Percentiles rank a stretch among this genome's conserved stretches.
phyloP scores from a whole-genome alignment of 2,797 vertebrate genomes.

The Ctenochaetus hawaiiensis region DNA sequence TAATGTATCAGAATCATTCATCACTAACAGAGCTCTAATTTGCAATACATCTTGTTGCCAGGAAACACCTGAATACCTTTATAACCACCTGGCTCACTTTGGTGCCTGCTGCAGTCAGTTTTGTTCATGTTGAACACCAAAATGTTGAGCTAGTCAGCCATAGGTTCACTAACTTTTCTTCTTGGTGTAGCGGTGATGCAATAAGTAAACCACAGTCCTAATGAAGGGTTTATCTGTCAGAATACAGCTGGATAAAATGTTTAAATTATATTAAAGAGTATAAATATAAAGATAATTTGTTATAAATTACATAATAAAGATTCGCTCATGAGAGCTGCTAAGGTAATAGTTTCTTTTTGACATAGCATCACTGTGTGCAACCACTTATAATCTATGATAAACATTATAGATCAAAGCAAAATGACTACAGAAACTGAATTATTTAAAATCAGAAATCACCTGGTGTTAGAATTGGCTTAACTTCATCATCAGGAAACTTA shows the following conservation, averaged over 20 bases:
- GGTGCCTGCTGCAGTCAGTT: constrained; percentile 21
- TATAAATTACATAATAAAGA: too few species aligned
- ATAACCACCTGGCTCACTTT: constrained; percentile 32
- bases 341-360: background rate
- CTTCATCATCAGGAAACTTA: background rate
- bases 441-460: background rate
- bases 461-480: background rate
- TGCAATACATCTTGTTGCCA: constrained; percentile 54
- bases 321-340: too few species aligned
- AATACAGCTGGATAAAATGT: too few species aligned
- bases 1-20: constrained; percentile 33
- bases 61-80: constrained; percentile 52
- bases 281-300: too few species aligned
- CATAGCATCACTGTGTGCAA: background rate
- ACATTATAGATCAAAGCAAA: background rate
- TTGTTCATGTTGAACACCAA: constrained; percentile 24
- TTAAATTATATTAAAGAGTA: too few species aligned
- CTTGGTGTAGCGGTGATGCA: background rate
- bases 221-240: too few species aligned
- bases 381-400: background rate
- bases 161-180: constrained; percentile 6
- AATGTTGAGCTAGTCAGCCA: constrained; percentile 23
- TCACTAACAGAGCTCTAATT: constrained; percentile 41
- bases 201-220: background rate
- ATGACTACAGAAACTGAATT: background rate